These are phyloP conservation scores for Anas acuta DNA, from an alignment of 2,797 vertebrate species.

Conservation along the genomic window DNA sequence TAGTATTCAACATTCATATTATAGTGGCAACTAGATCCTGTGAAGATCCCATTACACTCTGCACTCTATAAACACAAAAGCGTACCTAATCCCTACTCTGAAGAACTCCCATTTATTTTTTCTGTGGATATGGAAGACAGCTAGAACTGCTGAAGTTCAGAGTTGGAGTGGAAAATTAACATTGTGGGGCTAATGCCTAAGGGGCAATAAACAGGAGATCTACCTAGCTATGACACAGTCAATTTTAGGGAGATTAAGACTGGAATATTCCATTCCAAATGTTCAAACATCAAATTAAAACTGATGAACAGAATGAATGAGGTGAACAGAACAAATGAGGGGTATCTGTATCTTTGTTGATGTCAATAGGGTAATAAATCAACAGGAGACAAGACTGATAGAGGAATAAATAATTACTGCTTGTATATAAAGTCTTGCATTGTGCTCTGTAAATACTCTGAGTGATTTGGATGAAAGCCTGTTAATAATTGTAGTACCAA, in stretches of 20 bases:
- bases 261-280: constrained; percentile 60
- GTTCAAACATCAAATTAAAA: constrained; percentile 71
- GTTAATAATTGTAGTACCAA: not conserved
- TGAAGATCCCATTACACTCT: not conserved
- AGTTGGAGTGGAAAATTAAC: not conserved
- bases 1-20: constrained; percentile 20
- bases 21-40: constrained; percentile 19
- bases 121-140: not conserved
- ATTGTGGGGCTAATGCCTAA: not conserved
- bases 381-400: constrained; percentile 61
- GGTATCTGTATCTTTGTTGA: constrained; percentile 13
- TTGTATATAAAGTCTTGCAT: constrained; percentile 46
- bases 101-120: not conserved
- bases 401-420: constrained; percentile 64
- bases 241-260: constrained; percentile 50
- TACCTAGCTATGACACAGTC: constrained; percentile 41
- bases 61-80: constrained; percentile 42
- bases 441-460: not conserved
- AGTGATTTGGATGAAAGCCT: not conserved
- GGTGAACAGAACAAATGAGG: constrained; percentile 51
- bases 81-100: not conserved
- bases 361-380: constrained; percentile 70
- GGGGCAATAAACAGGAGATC: not conserved
- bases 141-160: not conserved
- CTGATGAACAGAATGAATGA: constrained; percentile 64